Base-by-base conservation (phyloP, 1,140 invertebrate species). In the Cydia strobilella region DNA sequence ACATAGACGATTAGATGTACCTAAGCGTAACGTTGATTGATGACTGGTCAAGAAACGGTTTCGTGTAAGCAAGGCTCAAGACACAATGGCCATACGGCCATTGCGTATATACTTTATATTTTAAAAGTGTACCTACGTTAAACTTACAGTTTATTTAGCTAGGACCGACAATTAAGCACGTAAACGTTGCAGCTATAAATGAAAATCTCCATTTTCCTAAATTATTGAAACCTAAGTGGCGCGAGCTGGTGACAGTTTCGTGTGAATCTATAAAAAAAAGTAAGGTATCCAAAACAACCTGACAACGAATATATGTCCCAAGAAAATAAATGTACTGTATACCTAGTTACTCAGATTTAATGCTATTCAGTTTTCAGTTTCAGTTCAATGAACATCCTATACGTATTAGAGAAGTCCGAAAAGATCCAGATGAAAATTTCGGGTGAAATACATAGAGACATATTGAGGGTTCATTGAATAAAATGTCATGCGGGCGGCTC, bases 381-480 rank as follows among this genome's bases (percentile, higher is more conserved):
- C 2, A 15, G 42, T 6, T 51, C n/a, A 51, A n/a, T 5, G n/a
- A 51, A 51, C 18, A n/a, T 2, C n/a, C 48, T 51, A 51, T 51
- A 51, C 48, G 18, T 69, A 42, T 69, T 69, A 23, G 31, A 42
- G 65, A 69, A 39, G 27, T 2, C 35, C 27, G 65, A 69, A 69
- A 69, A 42, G 31, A 42, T 0, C 65, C 20, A 69, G 35, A 69
- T 15, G 35, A 35, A 69, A 39, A 69, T 18, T 69, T 69, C 31
- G 31, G 65, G 65, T 20, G 15, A 1, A 27, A n/a, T 5, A n/a
- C 13, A 18, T 69, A 69, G 45, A 81, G 79, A 82, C 80, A 82
- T 83, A 83, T 83, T 66, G 74, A 76, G 75, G 76, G 80, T 81
- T 78, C 82, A 83, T 82, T 86, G 82, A 86, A 84, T 84, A 81